Evolutionary conservation across 2,113 vertebrate species (phyloP).

Genomic region (Lonchura striata): DNA sequence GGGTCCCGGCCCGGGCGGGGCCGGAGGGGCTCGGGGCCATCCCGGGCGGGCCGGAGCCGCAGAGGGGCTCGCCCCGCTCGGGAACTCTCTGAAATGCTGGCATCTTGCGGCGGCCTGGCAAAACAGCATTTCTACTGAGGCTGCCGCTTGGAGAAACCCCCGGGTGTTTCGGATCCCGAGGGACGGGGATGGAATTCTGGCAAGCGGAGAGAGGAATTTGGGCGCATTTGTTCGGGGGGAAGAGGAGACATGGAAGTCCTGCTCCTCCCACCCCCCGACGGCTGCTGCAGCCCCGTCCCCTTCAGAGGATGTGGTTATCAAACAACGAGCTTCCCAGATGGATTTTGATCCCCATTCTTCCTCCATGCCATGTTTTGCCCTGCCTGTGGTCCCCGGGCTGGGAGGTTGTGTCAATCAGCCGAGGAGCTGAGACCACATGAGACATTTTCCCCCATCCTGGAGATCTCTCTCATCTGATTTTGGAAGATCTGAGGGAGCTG

Average conservation of each 20-base stretch:
- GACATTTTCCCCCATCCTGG: background rate
- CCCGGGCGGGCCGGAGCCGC: background rate
- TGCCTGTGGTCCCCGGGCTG: background rate
- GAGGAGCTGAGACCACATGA: background rate
- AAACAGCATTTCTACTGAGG: background rate
- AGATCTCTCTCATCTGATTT: background rate
- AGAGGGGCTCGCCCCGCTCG: background rate
- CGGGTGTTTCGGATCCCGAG: rapidly evolving
- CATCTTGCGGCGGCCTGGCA: constrained; percentile 43
- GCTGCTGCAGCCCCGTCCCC: background rate
- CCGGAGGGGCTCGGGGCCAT: rapidly evolving
- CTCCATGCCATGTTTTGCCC: background rate
- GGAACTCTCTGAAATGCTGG: constrained; percentile 49
- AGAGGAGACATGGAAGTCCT: background rate
- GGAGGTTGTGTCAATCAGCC: background rate
- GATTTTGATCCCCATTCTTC: background rate
- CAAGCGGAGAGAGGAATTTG: background rate
- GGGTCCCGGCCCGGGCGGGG: rapidly evolving
- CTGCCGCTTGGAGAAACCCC: background rate
- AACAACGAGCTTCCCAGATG: background rate
- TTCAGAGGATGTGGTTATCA: background rate
- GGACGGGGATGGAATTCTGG: background rate
- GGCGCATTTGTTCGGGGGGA: background rate
- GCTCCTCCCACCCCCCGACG: background rate
- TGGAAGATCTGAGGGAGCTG: background rate